Base-by-base conservation (phyloP, 2,113 vertebrate species). In the Rostratula benghalensis region DNA sequence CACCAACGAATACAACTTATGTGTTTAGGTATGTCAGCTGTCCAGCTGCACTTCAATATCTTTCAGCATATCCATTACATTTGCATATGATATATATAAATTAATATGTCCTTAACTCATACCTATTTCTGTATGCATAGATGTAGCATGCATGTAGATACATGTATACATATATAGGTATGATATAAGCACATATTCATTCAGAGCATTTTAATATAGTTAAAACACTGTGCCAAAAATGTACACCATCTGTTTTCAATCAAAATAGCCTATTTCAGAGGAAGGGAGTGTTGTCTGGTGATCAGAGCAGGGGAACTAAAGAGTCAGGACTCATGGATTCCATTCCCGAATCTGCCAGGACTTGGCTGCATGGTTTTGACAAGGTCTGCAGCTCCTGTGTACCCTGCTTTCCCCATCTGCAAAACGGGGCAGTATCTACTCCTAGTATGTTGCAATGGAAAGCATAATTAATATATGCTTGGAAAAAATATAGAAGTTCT, bases 231-330 rank as follows among this genome's bases (percentile, higher is more conserved):
- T 69, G 91, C 94, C 95, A 85, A 95, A 80, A 93, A 96, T 92
- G 94, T 97, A 76, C 92, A 80, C 95, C 90, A 96, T 92, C 90
- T 94, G 83, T 94, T 97, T 96, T 94, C 63, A 96, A 90, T 97
- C 95, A 95, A 93, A 95, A 93, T 89, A 95, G 84, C 75, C 84
- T 85, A 85, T 97, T 97, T 96, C 90, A 96, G 95, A 92, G 90
- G 89, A 94, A 93, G 88, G 80, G 95, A 95, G 94, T 95, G 88
- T 87, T 95, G 92, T 95, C 90, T 93, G 77, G 71, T 97, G 94
- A 96, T 97, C 90, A 91, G 88, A 97, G 91, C 25, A 6, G 75
- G 79, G 86, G 81, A 96, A 85, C 86, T 93, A 79, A 91, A 93
- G 86, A 95, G 56, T 93, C 60, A 88, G 79, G 81, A 88, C 89